Conservation (phyloP, 2,797 vertebrate genomes). For the Gallinago nigripennis region DNA sequence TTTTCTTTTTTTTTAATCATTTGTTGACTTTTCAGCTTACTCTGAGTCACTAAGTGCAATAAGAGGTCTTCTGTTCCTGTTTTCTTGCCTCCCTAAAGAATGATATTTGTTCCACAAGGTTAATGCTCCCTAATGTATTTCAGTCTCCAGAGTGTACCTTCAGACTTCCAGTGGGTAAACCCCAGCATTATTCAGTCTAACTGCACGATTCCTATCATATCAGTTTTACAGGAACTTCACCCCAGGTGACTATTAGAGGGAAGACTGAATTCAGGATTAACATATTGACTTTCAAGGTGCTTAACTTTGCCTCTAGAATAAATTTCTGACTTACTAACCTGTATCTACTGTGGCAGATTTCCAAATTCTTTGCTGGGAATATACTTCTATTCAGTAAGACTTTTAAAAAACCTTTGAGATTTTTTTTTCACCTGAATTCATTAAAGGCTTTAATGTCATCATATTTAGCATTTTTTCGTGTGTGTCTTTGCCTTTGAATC, state of each 20-base stretch:
- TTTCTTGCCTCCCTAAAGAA: not conserved
- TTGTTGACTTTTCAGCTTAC: not conserved
- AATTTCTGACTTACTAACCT: conserved; percentile 19
- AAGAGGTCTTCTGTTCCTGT: not conserved
- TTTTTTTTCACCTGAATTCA: not conserved
- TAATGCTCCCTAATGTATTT: not conserved
- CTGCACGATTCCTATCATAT: not conserved
- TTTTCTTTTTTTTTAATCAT: not conserved
- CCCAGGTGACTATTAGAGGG: not conserved
- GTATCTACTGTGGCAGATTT: not conserved
- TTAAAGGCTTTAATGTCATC: conserved; percentile 27
- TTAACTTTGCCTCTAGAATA: not conserved
- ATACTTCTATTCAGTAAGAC: not conserved
- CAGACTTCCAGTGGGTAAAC: not conserved
- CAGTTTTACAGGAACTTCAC: not conserved
- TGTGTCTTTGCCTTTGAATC: not conserved
- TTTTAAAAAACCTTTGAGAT: not conserved
- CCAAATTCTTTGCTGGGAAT: conserved; percentile 3
- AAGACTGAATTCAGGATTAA: conserved; percentile 8
- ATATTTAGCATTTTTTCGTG: conserved; percentile 9
- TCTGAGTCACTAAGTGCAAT: not conserved
- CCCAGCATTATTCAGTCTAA: not conserved
- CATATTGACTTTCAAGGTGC: conserved; percentile 2
- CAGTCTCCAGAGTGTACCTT: not conserved
- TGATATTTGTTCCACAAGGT: not conserved